These are phyloP conservation scores for Neuroterus valhalla DNA, from an alignment of 1,140 invertebrate species.

Conservation along the genomic window DNA sequence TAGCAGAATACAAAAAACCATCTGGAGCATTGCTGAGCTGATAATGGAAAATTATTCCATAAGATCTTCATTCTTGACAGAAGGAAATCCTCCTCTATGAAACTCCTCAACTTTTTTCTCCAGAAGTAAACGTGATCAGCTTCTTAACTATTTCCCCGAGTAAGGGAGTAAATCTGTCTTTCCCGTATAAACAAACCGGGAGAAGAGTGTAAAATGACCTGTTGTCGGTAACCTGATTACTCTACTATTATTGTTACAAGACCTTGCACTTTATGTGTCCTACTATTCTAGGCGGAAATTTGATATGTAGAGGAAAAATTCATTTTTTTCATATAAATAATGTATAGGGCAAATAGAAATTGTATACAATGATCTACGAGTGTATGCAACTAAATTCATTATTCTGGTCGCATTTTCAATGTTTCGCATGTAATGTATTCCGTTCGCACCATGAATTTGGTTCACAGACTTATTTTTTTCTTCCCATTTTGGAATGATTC, in stretches of 20 bases:
- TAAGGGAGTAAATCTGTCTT: conserved; percentile 1
- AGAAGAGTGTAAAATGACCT: conserved; percentile 23
- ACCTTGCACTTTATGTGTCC: conserved; percentile 33
- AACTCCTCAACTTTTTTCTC: not conserved
- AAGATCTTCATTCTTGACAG: not conserved
- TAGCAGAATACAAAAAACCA: not conserved
- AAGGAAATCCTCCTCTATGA: not conserved
- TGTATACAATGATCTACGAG: no score
- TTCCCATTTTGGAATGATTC: no score
- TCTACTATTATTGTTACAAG: conserved; percentile 19
- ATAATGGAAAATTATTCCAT: not conserved
- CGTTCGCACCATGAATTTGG: no score
- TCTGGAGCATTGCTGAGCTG: not conserved
- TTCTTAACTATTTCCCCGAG: not conserved
- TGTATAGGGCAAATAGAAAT: no score
- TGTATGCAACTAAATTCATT: no score
- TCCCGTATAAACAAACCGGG: conserved; percentile 8
- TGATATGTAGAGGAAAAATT: no score
- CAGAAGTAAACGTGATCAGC: not conserved
- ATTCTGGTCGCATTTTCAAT: no score
- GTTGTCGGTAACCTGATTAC: conserved; percentile 21
- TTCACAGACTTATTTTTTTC: no score
- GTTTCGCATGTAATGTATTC: no score
- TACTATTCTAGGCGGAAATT: no score
- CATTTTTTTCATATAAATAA: no score